Percentiles rank a stretch among this genome's conserved stretches.
Evolutionary conservation across 2,888 invertebrate genomes (phyloP).

Genomic region (Habroteleia sp.): DNA sequence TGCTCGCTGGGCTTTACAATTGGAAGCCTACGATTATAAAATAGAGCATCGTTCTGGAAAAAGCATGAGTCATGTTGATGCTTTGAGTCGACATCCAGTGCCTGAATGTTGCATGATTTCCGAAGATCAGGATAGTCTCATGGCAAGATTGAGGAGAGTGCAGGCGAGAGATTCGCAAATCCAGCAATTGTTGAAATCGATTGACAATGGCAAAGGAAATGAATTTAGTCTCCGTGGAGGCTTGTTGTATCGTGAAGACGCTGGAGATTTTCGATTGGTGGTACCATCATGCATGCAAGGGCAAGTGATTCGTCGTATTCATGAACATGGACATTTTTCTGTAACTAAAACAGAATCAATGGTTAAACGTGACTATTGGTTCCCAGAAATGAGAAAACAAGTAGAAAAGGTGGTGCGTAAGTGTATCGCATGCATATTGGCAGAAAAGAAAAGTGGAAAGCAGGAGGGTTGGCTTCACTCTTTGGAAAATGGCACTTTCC

Average conservation of each 20-base stretch:
- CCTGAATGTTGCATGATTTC: neutral
- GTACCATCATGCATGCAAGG: neutral
- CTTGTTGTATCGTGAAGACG: neutral
- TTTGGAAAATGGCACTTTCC: neutral
- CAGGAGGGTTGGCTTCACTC: neutral
- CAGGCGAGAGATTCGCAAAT: neutral
- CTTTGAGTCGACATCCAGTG: neutral
- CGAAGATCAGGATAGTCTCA: neutral
- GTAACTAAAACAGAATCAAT: neutral
- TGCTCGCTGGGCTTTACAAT: neutral
- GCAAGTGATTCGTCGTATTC: neutral
- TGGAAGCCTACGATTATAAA: neutral
- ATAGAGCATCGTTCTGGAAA: neutral
- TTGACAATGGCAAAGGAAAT: neutral
- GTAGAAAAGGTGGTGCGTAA: neutral
- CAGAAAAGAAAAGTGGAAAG: neutral
- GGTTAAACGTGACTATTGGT: neutral
- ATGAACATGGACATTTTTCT: neutral
- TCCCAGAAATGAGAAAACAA: neutral
- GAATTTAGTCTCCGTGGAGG: neutral
- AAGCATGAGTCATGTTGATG: neutral
- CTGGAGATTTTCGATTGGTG: neutral
- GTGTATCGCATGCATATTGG: neutral
- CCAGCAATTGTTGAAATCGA: neutral
- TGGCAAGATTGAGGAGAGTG: neutral